These are phyloP conservation scores for Mesorhabditis spiculigera DNA, from an alignment of 2,888 invertebrate species.

Conservation along the genomic window DNA sequence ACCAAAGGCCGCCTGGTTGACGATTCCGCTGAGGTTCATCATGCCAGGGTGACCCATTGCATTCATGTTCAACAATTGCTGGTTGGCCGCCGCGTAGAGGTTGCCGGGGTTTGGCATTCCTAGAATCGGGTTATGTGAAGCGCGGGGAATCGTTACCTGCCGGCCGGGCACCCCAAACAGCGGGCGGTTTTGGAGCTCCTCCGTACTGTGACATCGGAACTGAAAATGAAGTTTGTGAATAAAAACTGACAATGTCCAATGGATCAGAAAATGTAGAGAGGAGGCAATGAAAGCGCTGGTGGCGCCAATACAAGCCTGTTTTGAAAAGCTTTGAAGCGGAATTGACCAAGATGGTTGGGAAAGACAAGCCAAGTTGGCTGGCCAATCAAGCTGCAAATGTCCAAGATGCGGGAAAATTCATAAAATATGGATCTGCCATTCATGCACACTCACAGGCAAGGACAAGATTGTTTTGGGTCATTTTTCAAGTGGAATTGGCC, in stretches of 20 bases:
- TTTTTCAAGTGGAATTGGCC: too few species aligned
- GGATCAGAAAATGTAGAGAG: neutral
- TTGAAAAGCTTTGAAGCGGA: too few species aligned
- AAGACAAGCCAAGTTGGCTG: too few species aligned
- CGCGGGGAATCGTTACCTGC: slow-evolving; percentile 3
- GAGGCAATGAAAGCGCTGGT: neutral
- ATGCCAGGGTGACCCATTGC: neutral
- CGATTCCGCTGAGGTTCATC: slow-evolving; percentile 26
- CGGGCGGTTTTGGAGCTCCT: slow-evolving; percentile 21
- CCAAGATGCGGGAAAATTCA: too few species aligned
- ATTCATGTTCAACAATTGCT: neutral
- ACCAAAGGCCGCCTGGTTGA: slow-evolving; percentile 48
- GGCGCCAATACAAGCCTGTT: too few species aligned
- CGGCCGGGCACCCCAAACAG: slow-evolving; percentile 23
- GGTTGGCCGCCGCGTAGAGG: slow-evolving; percentile 1
- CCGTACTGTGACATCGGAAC: slow-evolving; percentile 29
- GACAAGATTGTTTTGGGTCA: too few species aligned
- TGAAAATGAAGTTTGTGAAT: neutral
- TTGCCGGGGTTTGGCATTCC: neutral
- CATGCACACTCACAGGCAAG: too few species aligned
- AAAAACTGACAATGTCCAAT: neutral
- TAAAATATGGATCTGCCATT: too few species aligned
- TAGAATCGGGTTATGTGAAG: neutral
- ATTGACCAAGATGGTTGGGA: too few species aligned
- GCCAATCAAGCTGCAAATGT: too few species aligned